Evolutionary conservation across 2,888 invertebrate species (phyloP).

Genomic region (Dicranocentrus wangi): DNA sequence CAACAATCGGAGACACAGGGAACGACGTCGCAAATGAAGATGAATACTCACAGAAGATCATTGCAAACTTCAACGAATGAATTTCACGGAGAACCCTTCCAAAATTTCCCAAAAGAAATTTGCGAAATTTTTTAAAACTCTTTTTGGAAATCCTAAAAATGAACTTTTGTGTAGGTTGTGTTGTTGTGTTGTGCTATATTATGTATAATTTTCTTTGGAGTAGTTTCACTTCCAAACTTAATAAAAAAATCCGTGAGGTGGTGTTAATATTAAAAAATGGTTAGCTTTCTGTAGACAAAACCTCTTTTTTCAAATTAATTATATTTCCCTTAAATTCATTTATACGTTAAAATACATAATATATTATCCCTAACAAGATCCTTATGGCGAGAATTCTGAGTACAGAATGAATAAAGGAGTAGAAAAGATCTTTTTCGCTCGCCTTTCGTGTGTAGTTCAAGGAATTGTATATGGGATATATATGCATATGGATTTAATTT

Average conservation of each 20-base stretch:
- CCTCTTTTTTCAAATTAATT: too few species aligned
- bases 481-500: conserved; percentile 2
- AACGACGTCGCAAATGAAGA: conserved; percentile 32
- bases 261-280: too few species aligned
- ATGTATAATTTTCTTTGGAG: too few species aligned
- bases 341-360: not conserved
- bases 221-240: too few species aligned
- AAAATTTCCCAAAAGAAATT: not conserved
- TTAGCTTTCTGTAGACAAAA: too few species aligned
- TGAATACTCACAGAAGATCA: conserved; percentile 52
- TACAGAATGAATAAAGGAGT: conserved; percentile 48
- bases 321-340: too few species aligned
- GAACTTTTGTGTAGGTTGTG: too few species aligned
- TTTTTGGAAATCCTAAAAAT: not conserved
- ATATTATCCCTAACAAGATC: conserved; percentile 25
- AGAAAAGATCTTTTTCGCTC: conserved; percentile 33
- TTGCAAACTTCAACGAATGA: conserved; percentile 40
- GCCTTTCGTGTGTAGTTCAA: conserved; percentile 6
- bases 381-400: conserved; percentile 60
- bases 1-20: conserved; percentile 15
- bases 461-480: not conserved
- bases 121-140: not conserved
- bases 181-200: too few species aligned
- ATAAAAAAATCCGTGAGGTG: too few species aligned
- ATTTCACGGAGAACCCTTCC: not conserved